phyloP scores from a whole-genome alignment of 2,113 vertebrate genomes.

The Brachypteracias leptosomus region DNA sequence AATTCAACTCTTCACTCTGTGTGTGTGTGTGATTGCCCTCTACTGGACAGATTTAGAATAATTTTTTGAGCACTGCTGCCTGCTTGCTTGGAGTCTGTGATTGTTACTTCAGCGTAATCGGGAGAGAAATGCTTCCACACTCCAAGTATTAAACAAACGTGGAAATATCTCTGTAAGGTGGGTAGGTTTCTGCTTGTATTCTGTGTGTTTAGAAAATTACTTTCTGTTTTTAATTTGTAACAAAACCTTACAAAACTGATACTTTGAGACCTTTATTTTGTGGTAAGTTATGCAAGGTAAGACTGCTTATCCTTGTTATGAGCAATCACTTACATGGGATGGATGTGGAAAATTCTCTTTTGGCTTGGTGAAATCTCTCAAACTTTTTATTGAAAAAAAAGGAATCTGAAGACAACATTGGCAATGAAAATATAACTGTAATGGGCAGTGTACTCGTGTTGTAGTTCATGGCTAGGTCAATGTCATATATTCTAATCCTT shows the following conservation, averaged over 20 bases:
- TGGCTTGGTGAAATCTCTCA: not conserved
- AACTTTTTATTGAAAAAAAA: not conserved
- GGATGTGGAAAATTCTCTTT: not conserved
- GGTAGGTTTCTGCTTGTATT: not conserved
- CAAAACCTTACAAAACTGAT: not conserved
- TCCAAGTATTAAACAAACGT: not conserved
- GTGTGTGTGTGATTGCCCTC: conserved; percentile 39
- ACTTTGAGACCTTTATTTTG: not conserved
- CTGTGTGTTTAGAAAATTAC: not conserved
- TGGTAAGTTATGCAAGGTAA: not conserved
- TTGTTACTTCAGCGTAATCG: not conserved
- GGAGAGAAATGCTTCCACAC: not conserved
- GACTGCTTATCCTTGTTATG: not conserved
- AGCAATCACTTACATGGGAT: not conserved
- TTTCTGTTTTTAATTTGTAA: not conserved
- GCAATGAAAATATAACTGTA: not conserved
- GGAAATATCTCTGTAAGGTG: not conserved
- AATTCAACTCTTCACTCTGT: not conserved
- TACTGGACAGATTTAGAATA: conserved; percentile 22
- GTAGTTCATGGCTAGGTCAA: conserved; percentile 19
- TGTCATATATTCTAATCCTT: not conserved
- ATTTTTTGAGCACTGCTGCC: not conserved
- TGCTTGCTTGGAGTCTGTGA: not conserved
- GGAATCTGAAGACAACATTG: not conserved
- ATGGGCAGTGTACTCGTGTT: not conserved